Conservation (phyloP, 2,888 invertebrate species). For the Epinotia bilunana region DNA sequence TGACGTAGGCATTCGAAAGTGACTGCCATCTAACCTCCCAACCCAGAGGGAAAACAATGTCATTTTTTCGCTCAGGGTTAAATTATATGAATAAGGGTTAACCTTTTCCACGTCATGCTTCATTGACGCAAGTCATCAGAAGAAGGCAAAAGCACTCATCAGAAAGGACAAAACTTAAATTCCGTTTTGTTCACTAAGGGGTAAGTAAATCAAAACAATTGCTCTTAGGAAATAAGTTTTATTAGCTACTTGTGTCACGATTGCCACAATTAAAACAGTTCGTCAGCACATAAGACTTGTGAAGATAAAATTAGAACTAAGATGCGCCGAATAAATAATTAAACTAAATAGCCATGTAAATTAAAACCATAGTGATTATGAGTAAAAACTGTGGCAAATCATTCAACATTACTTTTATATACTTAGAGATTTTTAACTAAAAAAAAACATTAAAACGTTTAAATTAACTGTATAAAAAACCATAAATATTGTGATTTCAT, state of each 20-base stretch:
- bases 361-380: conserved; percentile 2
- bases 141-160: neutral
- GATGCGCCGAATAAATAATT: conserved; percentile 31
- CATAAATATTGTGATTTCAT: conserved; percentile 9
- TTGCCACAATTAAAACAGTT: conserved; percentile 33
- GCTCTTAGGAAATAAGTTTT: conserved; percentile 33
- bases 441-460: neutral
- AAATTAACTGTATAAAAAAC: neutral
- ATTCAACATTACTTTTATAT: neutral
- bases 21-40: too few relatives aligned
- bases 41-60: too few relatives aligned
- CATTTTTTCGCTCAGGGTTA: too few relatives aligned
- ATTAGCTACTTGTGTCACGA: conserved; percentile 40
- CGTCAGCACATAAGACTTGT: conserved; percentile 17
- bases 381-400: conserved; percentile 4
- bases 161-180: neutral
- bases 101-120: too few relatives aligned
- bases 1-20: too few relatives aligned
- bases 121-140: too few relatives aligned
- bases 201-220: conserved; percentile 8
- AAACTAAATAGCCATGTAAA: conserved; percentile 18
- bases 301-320: conserved; percentile 46
- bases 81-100: too few relatives aligned
- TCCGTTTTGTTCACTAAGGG: too few relatives aligned
- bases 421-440: neutral